These are phyloP conservation scores for Xestobium rufovillosum DNA, from an alignment of 2,888 invertebrate genomes.

Conservation along the genomic window DNA sequence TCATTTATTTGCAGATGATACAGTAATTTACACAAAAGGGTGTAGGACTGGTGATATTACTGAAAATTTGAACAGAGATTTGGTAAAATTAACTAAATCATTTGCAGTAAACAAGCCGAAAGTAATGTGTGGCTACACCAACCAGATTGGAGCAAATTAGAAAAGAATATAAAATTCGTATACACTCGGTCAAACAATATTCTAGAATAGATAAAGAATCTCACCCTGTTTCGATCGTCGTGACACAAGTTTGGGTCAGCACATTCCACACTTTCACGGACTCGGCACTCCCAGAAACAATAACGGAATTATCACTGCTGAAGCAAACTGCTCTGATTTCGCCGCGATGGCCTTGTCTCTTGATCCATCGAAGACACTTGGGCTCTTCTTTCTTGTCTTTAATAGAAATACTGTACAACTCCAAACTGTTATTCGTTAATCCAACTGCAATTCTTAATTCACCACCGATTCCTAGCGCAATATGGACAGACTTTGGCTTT, in stretches of 20 bases:
- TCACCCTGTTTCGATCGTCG: constrained; percentile 49
- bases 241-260: constrained; percentile 55
- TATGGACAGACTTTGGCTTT: constrained; percentile 63
- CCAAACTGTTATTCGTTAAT: constrained; percentile 68
- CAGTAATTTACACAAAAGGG: too few species aligned
- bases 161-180: too few species aligned
- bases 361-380: constrained; percentile 56
- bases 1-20: too few species aligned
- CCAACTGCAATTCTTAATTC: constrained; percentile 62
- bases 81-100: too few species aligned
- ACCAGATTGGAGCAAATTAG: too few species aligned
- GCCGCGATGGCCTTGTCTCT: constrained; percentile 76
- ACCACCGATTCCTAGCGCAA: constrained; percentile 62
- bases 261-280: constrained; percentile 92
- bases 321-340: constrained; percentile 83
- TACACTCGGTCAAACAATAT: too few species aligned
- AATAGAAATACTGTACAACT: constrained; percentile 57
- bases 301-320: constrained; percentile 82
- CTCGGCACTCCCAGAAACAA: constrained; percentile 81
- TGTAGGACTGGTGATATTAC: too few species aligned
- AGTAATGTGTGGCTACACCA: too few species aligned
- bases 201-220: too few species aligned
- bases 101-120: too few species aligned
- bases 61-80: too few species aligned
- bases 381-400: constrained; percentile 45